These are phyloP conservation scores for Myiotriccus ornatus DNA, from an alignment of 2,797 vertebrate genomes.

Conservation along the genomic window DNA sequence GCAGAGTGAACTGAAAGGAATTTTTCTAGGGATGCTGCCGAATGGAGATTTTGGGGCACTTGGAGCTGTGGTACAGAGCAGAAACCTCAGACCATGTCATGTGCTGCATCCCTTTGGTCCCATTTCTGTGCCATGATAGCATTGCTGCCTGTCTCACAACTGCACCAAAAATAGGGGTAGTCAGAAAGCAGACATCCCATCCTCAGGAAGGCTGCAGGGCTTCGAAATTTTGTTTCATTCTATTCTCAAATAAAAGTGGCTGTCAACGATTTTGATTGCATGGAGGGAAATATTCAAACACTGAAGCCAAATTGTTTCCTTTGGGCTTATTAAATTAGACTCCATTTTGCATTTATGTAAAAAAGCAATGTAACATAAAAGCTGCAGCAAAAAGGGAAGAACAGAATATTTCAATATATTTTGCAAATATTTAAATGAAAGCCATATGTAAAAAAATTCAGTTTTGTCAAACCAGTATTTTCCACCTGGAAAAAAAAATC, in stretches of 20 bases:
- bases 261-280: neutral
- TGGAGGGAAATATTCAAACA: neutral
- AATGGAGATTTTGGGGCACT: neutral
- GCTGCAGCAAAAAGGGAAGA: neutral
- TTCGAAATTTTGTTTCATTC: neutral
- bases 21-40: neutral
- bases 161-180: neutral
- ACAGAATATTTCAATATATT: neutral
- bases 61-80: neutral
- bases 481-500: neutral
- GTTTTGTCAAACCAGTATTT: neutral
- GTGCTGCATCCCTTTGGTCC: neutral
- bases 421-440: neutral
- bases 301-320: neutral
- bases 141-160: neutral
- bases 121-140: neutral
- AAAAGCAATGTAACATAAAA: neutral
- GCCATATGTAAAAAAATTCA: neutral
- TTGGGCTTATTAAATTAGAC: neutral
- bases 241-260: neutral
- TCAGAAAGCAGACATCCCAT: neutral
- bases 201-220: neutral
- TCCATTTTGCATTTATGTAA: neutral
- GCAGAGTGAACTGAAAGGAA: neutral
- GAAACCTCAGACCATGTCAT: accelerated